Evolutionary conservation across 2,113 vertebrate species (phyloP).

Genomic region (Callipepla californica): DNA sequence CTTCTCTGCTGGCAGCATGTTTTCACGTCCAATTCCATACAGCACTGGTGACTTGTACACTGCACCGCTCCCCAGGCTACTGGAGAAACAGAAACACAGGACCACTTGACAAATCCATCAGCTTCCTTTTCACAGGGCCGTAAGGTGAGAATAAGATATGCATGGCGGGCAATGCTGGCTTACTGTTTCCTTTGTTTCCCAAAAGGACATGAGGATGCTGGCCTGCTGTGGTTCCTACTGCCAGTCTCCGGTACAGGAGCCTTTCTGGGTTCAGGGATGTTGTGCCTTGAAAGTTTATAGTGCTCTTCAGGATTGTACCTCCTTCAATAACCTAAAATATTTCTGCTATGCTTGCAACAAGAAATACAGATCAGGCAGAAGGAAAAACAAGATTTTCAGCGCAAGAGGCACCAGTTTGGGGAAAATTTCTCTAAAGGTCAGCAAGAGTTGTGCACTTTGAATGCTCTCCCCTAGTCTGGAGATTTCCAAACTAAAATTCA

Average conservation of each 20-base stretch:
- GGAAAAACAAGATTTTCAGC: background rate
- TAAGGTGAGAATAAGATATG: background rate
- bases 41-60: background rate
- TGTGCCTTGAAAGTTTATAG: background rate
- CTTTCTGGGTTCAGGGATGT: background rate
- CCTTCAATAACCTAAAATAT: background rate
- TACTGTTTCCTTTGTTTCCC: background rate
- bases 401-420: background rate
- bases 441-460: background rate
- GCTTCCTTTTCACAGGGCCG: background rate
- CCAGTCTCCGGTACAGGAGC: background rate
- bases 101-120: background rate
- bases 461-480: background rate
- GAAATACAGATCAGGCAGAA: background rate
- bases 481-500: background rate
- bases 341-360: constrained; percentile 13
- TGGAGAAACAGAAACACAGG: background rate
- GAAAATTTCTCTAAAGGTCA: constrained; percentile 30
- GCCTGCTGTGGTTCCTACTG: background rate
- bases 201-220: background rate
- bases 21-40: background rate
- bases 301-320: constrained; percentile 16
- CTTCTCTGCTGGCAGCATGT: background rate
- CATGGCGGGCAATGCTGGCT: background rate
- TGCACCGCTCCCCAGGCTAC: background rate